Base-by-base conservation (phyloP, 2,797 vertebrate genomes). In the Tragopan temminckii region DNA sequence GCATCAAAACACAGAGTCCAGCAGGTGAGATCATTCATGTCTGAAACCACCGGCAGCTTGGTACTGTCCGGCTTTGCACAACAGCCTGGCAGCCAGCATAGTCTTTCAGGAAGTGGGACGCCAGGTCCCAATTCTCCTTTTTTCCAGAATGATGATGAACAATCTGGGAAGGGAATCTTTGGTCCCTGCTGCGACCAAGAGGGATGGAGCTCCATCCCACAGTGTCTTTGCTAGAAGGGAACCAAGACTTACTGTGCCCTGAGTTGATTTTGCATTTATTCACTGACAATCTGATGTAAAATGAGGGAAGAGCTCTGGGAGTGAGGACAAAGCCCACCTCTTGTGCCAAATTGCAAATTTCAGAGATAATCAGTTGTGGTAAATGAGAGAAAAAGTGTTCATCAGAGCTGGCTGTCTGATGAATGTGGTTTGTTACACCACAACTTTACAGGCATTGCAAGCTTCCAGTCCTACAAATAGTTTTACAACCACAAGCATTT, bases 21-120 rank as follows among this genome's bases (percentile, higher is more conserved):
- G 66, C 93, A 95, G 94, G 89, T 93, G 64, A 85, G 58, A 43
- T 95, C 91, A 94, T 82, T 96, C 62, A 50, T 83, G 14, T 50
- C 62, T 31, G 15, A 92, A 92, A 79, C 89, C 93, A 69, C 80
- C 2, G 48, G 38, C 46, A 80, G 66, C 69, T 69, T 89, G 82
- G 96, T 95, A 11, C 94, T 94, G 45, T 91, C 96, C 95, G 69
- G 46, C 62, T 88, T 96, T 96, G 91, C 94, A 92, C 91, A 96
- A 96, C 76, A 17, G 5, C 72, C 62, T 11, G 4, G 62, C 53
- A 77, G 68, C 59, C 50, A 4, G 69, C 5, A 0, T 31, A 58
- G 69, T 71, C 62, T 75, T 55, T 67, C 77, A 78, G 89, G 91
- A 96, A 96, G 33, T 14, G 4, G 43, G 55, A 85, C 77, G 63